Conservation (phyloP, 2,113 vertebrate species). For the Capreolus pygargus region DNA sequence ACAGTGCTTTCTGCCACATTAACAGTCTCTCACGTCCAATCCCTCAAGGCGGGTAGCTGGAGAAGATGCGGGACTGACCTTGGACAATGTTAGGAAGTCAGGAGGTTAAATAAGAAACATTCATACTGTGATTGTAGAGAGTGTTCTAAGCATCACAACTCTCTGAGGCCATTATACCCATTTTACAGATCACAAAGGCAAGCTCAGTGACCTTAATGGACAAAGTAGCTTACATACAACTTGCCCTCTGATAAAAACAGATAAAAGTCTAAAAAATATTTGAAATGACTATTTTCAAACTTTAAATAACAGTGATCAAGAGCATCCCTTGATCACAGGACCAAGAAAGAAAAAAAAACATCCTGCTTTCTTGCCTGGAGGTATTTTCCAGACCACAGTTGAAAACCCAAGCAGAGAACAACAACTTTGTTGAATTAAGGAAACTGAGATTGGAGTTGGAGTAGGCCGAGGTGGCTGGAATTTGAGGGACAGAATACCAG, state of each 20-base stretch:
- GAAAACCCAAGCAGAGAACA: not conserved
- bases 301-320: not conserved
- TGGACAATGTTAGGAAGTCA: not conserved
- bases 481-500: not conserved
- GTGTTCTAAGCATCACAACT: not conserved
- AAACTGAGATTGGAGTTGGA: not conserved
- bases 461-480: not conserved
- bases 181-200: not conserved
- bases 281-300: not conserved
- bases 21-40: not conserved
- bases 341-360: not conserved
- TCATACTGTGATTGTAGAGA: not conserved
- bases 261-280: not conserved
- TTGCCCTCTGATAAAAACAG: not conserved
- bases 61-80: not conserved
- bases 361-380: not conserved
- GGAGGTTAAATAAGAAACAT: not conserved
- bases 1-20: not conserved
- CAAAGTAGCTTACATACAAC: not conserved
- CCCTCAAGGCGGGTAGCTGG: not conserved
- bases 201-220: not conserved
- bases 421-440: not conserved
- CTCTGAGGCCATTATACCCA: not conserved
- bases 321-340: fast-evolving
- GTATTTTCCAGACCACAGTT: not conserved